phyloP scores from a whole-genome alignment of 1,140 invertebrate genomes.

The Sycophila sp. region DNA sequence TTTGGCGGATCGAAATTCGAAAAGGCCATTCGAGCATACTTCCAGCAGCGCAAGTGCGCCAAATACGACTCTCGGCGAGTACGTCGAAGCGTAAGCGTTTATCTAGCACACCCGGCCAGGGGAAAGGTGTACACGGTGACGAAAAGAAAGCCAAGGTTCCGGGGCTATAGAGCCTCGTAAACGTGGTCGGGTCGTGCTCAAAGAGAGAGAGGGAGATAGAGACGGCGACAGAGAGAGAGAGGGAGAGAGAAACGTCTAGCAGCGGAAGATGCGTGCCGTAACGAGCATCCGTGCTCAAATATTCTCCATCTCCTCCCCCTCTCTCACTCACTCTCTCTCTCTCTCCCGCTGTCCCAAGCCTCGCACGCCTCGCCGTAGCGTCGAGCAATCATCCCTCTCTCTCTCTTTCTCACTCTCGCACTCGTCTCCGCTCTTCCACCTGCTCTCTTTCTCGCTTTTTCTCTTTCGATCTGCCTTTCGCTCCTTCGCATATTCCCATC shows the following conservation, averaged over 20 bases:
- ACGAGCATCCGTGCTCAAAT: slow-evolving; percentile 18
- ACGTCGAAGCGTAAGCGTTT: too few relatives aligned
- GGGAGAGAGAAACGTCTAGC: neutral
- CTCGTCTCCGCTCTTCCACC: neutral
- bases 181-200: neutral
- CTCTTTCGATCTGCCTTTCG: slow-evolving; percentile 5
- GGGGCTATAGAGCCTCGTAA: neutral
- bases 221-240: neutral
- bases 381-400: slow-evolving; percentile 1
- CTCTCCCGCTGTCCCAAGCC: neutral
- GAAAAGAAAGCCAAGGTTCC: neutral
- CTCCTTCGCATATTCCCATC: neutral
- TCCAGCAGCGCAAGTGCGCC: too few relatives aligned
- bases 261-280: slow-evolving; percentile 17
- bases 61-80: too few relatives aligned
- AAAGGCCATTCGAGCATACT: too few relatives aligned
- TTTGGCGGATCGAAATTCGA: too few relatives aligned
- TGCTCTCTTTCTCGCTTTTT: neutral
- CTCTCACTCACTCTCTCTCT: neutral
- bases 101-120: too few relatives aligned
- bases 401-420: neutral
- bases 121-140: too few relatives aligned
- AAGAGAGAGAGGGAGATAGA: neutral
- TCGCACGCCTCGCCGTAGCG: neutral
- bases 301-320: neutral